Evolutionary conservation across 1,140 invertebrate species (phyloP), one percentile per base, ranked within the genome.

Genomic region (Drosophila orena): DNA sequence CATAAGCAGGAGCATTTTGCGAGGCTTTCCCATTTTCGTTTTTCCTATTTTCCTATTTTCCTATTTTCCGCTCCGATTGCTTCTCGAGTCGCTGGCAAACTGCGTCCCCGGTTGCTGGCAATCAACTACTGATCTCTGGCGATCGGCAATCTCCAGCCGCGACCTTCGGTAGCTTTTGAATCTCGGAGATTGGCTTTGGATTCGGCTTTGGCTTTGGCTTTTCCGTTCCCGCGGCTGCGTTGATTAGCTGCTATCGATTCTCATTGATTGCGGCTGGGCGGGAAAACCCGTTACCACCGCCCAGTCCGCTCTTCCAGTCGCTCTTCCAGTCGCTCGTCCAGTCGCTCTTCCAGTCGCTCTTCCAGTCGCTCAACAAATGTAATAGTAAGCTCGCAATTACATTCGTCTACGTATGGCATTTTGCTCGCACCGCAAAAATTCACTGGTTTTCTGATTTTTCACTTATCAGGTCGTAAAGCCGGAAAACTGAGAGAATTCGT

Each of bases 121-220:
- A 79, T 74, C 76, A 68, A 81, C 79, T 83, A 81, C 79, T 83
- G 58, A 56, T 81, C 55, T 17, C 68, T 72, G 43, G 35, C 38
- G 10, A 55, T 54, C 47, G 42, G 24, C 50, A 56, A 54, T 53
- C 71, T 75, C 71, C 47, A 34, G 43, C 27, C 20, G 35, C 72
- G 71, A 76, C 71, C 66, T 71, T 35, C 72, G 46, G 17, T 37
- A 30, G 14, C 35, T 24, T 35, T 35, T 8, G 30, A n/a, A 34
- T 34, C 42, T 56, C 20, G 30, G 50, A 42, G 40, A 47, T 57
- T 65, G 72, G 60, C 30, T 30, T 8, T 30, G 7, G 30, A 8
- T 30, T 30, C 8, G 27, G 7, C 71, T 75, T 75, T 75, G 6
- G 27, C 6, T 7, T 30, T 30, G 27, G 7, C 71, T 75, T 75